Evolutionary conservation across 2,888 invertebrate genomes (phyloP), one percentile per base, ranked within the genome.

Genomic region (Cephus runcator): DNA sequence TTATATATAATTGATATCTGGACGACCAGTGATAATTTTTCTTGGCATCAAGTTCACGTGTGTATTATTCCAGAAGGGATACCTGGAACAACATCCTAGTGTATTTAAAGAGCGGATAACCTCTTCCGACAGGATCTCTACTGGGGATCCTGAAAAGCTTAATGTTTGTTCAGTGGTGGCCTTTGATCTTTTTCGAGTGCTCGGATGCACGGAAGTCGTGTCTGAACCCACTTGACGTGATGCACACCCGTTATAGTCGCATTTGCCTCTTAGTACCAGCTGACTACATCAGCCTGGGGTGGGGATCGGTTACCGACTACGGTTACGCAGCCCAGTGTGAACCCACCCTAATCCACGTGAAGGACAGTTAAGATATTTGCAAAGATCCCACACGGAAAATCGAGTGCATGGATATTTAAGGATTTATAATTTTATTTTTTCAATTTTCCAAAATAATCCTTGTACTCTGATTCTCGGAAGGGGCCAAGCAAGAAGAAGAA

Each of bases 181-280:
- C 81, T 82, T 82, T 82, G 82, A 81, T 82, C 82, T 82, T 79
- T 76, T 75, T 77, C 75, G 71, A 71, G 71, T 71, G 71, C 31
- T 71, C 71, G 23, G 71, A 71, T 71, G 71, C 71, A 34, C 71
- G 71, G 71, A 71, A 71, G 71, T 71, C 71, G 71, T 33, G 71
- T 71, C 31, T 33, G 31, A 34, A 56, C 31, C 71, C 71, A 71
- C 71, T 71, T 34, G 71, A 71, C 71, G 33, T 12, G 71, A 71
- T 71, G 71, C 71, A 71, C 71, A 71, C 71, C 71, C 71, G 71
- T 71, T 71, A 71, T 31, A 71, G 33, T 34, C 71, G 11, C 71
- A 23, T 31, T 34, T 15, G 33, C 4, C 12, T 71, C 71, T 71
- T 30, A 23, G 56, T 56, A 6, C 56, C 56, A 56, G 56, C 56